Evolutionary conservation across 2,888 invertebrate genomes (phyloP), one percentile per base, ranked within the genome.

Genomic region (Thysanoteuthis rhombus): DNA sequence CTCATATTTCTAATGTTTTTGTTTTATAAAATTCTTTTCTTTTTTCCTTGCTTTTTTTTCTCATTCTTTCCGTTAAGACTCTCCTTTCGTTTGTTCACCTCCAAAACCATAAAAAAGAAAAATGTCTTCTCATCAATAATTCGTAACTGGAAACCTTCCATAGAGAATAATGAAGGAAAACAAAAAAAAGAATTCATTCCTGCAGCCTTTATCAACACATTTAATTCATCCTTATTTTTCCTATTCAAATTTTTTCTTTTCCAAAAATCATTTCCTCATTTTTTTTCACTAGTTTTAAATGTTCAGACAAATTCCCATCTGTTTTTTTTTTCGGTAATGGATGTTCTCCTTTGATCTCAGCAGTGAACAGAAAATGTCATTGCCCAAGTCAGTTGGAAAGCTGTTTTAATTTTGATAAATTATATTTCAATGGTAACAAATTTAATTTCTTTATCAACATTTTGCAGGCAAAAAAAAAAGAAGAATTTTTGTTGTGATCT

Each of bases 361-460:
- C n/a, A 75, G 75, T 75, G 75, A 75, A 75, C 75, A 75, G 75
- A 75, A 75, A 75, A 75, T 75, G 75, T 75, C 75, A 75, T 75
- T 75, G 75, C 75, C n/a, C 75, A n/a, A 36, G n/a, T 75, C 75
- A 75, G n/a, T 36, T n/a, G n/a, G 19, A 16, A 75, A n/a, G 19
- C n/a, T 75, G 75, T 75, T 75, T 75, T 75, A n/a, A 75, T 75
- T 75, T 75, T 75, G 75, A 75, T 75, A 75, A 75, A 75, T 75
- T 75, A 75, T 75, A 75, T 75, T 75, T 75, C 75, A 75, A 75
- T 75, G n/a, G 75, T 75, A 75, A 75, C 75, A 75, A 75, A 75
- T n/a, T 75, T 75, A 75, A 75, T 75, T 75, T 75, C 75, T 75
- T 75, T 75, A 75, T 75, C 75, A 75, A 75, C 75, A 75, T 75